These are phyloP conservation scores for Drosophila melanica DNA, from an alignment of 1,140 invertebrate genomes.

Conservation along the genomic window DNA sequence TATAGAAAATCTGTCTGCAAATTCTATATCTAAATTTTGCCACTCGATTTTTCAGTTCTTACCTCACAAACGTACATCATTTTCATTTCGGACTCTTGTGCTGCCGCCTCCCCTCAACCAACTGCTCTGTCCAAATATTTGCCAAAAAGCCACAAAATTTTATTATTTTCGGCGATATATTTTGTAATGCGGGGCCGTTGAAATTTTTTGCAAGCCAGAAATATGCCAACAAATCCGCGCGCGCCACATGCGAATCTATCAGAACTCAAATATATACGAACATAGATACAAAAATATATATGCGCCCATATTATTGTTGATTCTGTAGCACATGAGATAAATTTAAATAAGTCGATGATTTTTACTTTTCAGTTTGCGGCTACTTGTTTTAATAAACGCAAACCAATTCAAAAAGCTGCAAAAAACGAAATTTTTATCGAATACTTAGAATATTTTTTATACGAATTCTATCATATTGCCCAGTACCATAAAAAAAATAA, in stretches of 20 bases:
- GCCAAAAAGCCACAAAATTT: conserved; percentile 64
- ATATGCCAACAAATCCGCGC: conserved; percentile 39
- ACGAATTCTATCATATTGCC: neutral
- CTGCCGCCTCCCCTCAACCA: neutral
- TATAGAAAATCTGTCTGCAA: conserved; percentile 38
- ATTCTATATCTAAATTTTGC: conserved; percentile 48
- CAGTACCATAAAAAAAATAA: neutral
- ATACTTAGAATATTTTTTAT: conserved; percentile 23
- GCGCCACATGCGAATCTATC: conserved; percentile 48
- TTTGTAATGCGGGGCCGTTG: conserved; percentile 64
- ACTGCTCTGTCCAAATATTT: conserved; percentile 61
- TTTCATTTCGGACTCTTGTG: conserved; percentile 25
- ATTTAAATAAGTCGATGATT: conserved; percentile 40
- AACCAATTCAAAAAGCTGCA: conserved; percentile 28
- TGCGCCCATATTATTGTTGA: neutral
- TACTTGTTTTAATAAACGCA: conserved; percentile 5
- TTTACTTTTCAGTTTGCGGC: conserved; percentile 34
- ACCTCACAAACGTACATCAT: conserved; percentile 42
- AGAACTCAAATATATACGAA: conserved; percentile 11
- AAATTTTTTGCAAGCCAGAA: conserved; percentile 38
- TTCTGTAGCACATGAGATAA: conserved; percentile 6
- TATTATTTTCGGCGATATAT: conserved; percentile 67
- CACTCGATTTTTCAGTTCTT: conserved; percentile 38
- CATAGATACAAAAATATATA: conserved; percentile 10
- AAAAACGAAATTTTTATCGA: conserved; percentile 13